A percentile compares a stretch with the other conserved stretches of the same genome.
phyloP scores from a whole-genome alignment of 2,888 invertebrate species.

The Magallana nippona region DNA sequence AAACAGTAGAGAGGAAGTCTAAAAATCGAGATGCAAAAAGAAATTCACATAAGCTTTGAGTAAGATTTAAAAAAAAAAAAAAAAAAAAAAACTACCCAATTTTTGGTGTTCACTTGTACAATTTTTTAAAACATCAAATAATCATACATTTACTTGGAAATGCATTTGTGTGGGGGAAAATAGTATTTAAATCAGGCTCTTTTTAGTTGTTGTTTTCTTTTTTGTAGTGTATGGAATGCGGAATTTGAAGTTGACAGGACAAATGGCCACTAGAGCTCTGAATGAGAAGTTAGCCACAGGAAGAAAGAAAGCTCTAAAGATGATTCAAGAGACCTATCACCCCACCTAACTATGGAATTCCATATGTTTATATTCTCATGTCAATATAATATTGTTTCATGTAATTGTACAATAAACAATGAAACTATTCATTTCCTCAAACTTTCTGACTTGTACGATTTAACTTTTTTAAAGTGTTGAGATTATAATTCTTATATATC shows the following conservation, averaged over 20 bases:
- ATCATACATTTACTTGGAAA: constrained; percentile 20
- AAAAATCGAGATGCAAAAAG: too few species aligned
- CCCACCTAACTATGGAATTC: background rate
- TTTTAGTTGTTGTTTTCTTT: background rate
- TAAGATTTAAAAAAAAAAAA: too few species aligned
- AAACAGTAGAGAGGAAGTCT: background rate
- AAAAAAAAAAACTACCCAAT: too few species aligned
- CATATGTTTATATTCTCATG: background rate
- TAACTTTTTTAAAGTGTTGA: too few species aligned
- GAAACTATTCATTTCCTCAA: too few species aligned
- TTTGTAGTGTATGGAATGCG: constrained; percentile 22
- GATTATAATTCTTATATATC: too few species aligned
- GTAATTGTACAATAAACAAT: background rate
- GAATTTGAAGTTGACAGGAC: constrained; percentile 23
- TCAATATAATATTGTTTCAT: background rate
- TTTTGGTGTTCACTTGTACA: too few species aligned
- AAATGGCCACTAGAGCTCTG: constrained; percentile 21
- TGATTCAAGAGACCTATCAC: background rate
- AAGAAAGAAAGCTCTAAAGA: constrained; percentile 8
- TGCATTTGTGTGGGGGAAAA: background rate
- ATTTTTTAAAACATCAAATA: background rate
- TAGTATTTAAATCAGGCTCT: background rate
- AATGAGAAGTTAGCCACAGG: constrained; percentile 42
- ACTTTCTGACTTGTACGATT: too few species aligned
- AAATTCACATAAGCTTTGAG: too few species aligned